Evolutionary conservation across 2,113 vertebrate species (phyloP), one percentile per base, ranked within the genome.

Genomic region (Gnathonemus echidnorhynchus): DNA sequence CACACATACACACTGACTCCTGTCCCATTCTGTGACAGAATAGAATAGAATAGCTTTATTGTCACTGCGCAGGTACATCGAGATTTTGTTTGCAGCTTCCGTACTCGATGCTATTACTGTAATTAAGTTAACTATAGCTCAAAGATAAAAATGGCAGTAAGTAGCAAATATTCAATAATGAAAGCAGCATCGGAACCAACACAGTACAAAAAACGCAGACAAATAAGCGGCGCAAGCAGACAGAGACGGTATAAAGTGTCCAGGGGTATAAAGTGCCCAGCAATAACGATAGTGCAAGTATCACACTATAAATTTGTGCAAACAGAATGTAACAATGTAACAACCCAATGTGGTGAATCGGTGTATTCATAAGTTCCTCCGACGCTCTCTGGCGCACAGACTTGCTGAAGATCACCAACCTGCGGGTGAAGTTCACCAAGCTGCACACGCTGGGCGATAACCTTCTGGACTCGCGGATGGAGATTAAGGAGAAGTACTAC

Each of bases 401-500:
- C 93, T 95, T 99, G 89, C 90, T 99, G 90, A 99, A 99, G 94
- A 99, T 99, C 94, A 99, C 98, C 89, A 99, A 99, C 91, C 92
- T 99, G 91, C 96, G 98, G 90, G 97, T 99, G 77, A 98, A 97
- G 91, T 98, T 99, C 49, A 95, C 95, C 88, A 98, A 96, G 90
- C 96, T 99, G 13, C 98, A 99, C 93, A 99, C 98, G 0, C 94
- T 99, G 39, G 98, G 98, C 21, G 98, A 99, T 92, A 99, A 99
- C 92, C 95, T 99, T 27, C 91, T 99, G 93, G 98, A 99, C 95
- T 98, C 98, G 0, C 96, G 98, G 85, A 96, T 99, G 94, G 98
- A 99, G 95, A 99, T 99, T 93, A 97, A 97, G 53, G 98, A 99
- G 92, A 99, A 99, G 93, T 99, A 99, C 91, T 99, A 99, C 91